Evolutionary conservation across 2,113 vertebrate species (phyloP).

Genomic region (Colius striatus): DNA sequence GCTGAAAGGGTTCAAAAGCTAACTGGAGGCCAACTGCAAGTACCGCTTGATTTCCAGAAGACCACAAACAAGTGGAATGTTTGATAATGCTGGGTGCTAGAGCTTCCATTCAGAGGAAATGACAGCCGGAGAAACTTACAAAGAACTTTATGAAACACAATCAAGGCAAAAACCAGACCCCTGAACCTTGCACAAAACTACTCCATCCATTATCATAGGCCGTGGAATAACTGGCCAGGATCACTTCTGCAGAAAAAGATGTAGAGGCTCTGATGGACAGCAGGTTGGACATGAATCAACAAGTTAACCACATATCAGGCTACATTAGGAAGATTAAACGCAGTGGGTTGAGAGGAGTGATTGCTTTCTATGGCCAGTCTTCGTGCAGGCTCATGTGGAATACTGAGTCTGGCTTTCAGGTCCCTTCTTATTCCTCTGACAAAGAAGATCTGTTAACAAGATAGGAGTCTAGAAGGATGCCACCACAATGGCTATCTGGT

Average conservation of each 20-base stretch:
- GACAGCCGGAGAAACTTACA: background rate
- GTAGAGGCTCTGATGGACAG: background rate
- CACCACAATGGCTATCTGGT: accelerated
- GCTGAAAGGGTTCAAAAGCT: background rate
- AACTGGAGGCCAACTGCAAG: background rate
- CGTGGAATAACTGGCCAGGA: background rate
- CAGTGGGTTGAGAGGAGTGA: background rate
- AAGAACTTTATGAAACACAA: background rate
- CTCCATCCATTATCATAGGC: background rate
- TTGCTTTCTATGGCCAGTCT: background rate
- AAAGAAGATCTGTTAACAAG: background rate
- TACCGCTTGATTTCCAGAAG: background rate
- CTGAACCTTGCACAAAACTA: background rate
- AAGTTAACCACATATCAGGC: background rate
- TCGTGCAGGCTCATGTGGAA: background rate
- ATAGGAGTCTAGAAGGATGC: background rate
- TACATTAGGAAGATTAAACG: background rate
- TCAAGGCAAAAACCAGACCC: background rate
- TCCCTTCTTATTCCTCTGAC: background rate
- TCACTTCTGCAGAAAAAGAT: background rate
- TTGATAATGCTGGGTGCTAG: background rate
- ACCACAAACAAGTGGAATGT: background rate
- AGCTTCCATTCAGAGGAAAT: background rate
- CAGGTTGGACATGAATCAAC: background rate
- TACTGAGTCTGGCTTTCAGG: background rate